Base-by-base conservation (phyloP, 1,140 invertebrate species). In the Conus ventricosus region DNA sequence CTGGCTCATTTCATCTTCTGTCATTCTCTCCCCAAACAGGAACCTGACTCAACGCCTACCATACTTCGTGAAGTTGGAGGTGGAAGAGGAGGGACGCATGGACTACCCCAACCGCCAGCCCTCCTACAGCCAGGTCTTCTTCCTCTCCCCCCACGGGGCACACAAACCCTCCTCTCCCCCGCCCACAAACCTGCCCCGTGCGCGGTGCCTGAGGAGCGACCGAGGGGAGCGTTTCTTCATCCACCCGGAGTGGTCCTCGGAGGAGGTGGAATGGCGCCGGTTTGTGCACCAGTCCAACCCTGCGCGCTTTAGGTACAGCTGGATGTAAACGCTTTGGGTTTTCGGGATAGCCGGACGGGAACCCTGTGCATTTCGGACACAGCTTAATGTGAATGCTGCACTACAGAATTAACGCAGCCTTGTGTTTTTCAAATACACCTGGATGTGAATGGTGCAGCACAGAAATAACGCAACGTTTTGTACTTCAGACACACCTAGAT, bases 241-340 rank as follows among this genome's bases (percentile, higher is more conserved):
- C 80, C 39, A 81, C 53, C 80, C 80, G 5, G 80, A 81, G 80
- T 81, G 80, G 80, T 39, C 80, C 53, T 81, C 80, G 20, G 80
- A 81, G 23, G 15, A 5, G 6, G 51, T 23, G 51, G 27, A 1
- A 3, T 81, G 80, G 80, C n/a, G 2, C 17, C 80, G 80, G 5
- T 81, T 81, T 51, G 27, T 8, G 51, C 80, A 81, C 80, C 11
- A 51, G 13, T 13, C 80, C 20, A 81, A 81, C 80, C 80, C 80
- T 6, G 80, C 27, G 10, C 80, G 23, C 11, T 81, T 81, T 51
- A 11, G 80, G 17, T 54, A 54, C 53, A 81, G 80, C 80, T 81
- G 80, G 80, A 81, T 81, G 80, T 81, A 17, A 81, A 11, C 39
- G 39, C 39, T 39, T 39, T 39, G 39, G 39, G 39, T 39, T 7